Percentiles rank a stretch among this genome's conserved stretches.
phyloP scores from a whole-genome alignment of 2,888 invertebrate species.

The Pollenia angustigena region DNA sequence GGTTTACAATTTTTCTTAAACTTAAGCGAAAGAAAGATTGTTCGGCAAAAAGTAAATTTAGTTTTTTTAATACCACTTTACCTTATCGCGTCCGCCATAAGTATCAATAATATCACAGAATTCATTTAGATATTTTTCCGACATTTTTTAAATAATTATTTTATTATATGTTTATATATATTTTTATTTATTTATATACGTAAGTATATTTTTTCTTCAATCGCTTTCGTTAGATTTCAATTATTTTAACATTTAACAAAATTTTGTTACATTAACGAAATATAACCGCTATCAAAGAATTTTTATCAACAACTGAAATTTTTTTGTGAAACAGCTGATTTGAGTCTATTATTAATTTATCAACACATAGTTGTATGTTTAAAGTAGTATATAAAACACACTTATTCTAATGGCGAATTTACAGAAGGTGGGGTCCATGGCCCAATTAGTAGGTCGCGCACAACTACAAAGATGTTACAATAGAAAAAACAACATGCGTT shows the following conservation, averaged over 20 bases:
- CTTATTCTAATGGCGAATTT: no score
- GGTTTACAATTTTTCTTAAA: conserved; percentile 17
- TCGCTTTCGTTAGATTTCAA: neutral
- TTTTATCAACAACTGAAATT: conserved; percentile 54
- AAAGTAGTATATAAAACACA: neutral
- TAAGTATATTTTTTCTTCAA: no score
- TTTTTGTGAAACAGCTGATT: conserved; percentile 53
- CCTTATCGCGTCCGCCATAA: conserved; percentile 94
- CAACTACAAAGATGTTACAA: no score
- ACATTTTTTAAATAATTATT: conserved; percentile 73
- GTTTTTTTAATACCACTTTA: conserved; percentile 79
- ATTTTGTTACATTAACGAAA: neutral
- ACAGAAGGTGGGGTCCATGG: no score
- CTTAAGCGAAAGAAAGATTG: neutral
- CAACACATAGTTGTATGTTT: neutral
- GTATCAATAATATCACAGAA: conserved; percentile 90
- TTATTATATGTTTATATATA: conserved; percentile 18
- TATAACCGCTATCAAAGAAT: neutral
- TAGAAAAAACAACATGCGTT: no score
- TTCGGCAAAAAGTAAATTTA: neutral
- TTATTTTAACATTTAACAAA: neutral
- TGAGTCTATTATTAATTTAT: neutral
- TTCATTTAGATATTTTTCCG: conserved; percentile 84
- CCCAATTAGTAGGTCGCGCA: no score
- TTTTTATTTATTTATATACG: neutral